Conservation (phyloP, 2,888 invertebrate genomes). For the Pterobdella sp. region DNA sequence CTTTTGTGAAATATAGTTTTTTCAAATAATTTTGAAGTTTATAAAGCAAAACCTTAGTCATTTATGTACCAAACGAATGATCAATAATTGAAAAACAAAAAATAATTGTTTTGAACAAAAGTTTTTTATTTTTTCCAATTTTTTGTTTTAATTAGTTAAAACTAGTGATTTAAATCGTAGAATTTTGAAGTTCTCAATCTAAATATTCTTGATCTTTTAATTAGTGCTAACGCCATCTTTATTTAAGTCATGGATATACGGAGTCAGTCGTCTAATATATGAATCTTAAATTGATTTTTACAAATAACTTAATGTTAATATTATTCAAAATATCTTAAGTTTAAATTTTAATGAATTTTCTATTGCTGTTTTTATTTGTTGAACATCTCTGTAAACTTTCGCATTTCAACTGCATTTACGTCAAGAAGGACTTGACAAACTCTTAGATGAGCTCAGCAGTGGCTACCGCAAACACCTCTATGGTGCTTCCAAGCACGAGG, state of each 20-base stretch:
- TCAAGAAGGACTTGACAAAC: not conserved
- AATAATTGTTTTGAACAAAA: too few relatives aligned
- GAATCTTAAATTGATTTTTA: not conserved
- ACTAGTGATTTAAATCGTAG: too few relatives aligned
- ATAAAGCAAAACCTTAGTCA: too few relatives aligned
- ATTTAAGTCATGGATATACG: not conserved
- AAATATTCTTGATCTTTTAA: not conserved
- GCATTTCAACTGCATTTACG: not conserved
- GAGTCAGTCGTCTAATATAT: not conserved
- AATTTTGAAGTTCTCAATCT: not conserved
- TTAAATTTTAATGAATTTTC: not conserved
- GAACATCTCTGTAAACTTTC: not conserved
- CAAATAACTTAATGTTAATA: not conserved
- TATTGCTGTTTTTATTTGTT: not conserved
- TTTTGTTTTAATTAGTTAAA: too few relatives aligned
- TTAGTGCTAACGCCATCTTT: constrained; percentile 12
- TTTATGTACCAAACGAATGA: too few relatives aligned
- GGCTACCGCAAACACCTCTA: constrained; percentile 18
- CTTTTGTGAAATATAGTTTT: too few relatives aligned
- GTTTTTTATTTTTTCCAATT: too few relatives aligned
- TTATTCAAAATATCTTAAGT: not conserved
- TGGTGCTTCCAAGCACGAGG: not conserved
- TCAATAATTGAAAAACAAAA: too few relatives aligned
- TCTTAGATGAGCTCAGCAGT: constrained; percentile 25
- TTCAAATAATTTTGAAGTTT: too few relatives aligned